These are phyloP conservation scores for Zophobas atratus DNA, from an alignment of 1,140 invertebrate species.

Conservation along the genomic window DNA sequence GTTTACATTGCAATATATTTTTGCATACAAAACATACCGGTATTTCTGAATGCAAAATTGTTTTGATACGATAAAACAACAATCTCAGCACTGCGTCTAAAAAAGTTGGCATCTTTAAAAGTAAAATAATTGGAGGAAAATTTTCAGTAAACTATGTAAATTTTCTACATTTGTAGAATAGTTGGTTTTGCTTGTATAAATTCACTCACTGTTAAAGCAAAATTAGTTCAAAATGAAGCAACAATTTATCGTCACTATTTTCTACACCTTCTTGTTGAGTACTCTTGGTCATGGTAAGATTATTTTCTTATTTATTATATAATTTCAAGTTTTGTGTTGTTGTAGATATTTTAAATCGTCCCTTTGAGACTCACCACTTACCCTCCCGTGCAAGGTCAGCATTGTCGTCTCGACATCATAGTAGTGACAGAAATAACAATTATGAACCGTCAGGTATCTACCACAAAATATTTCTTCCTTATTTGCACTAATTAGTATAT, in stretches of 20 bases:
- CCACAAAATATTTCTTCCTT: no score
- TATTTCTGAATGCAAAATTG: no score
- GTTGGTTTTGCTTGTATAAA: not conserved
- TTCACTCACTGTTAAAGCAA: not conserved
- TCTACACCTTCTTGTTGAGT: not conserved
- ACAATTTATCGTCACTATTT: not conserved
- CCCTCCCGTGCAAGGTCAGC: not conserved
- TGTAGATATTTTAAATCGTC: constrained; percentile 10
- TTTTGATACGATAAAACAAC: no score
- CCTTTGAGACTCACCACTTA: not conserved
- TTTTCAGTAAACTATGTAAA: not conserved
- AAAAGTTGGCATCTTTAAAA: no score
- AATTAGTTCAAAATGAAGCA: constrained; percentile 9
- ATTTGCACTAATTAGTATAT: not conserved
- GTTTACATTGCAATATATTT: no score
- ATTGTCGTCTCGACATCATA: not conserved
- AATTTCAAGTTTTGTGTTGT: not conserved
- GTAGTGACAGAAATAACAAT: no score
- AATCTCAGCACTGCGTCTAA: no score
- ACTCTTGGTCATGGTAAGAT: constrained; percentile 13
- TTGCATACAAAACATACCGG: no score
- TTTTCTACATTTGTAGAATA: not conserved
- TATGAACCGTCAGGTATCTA: no score
- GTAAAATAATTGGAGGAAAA: not conserved
- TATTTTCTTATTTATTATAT: not conserved